Evolutionary conservation across 2,888 invertebrate species (phyloP).

Genomic region (Chromoteleia sp.): DNA sequence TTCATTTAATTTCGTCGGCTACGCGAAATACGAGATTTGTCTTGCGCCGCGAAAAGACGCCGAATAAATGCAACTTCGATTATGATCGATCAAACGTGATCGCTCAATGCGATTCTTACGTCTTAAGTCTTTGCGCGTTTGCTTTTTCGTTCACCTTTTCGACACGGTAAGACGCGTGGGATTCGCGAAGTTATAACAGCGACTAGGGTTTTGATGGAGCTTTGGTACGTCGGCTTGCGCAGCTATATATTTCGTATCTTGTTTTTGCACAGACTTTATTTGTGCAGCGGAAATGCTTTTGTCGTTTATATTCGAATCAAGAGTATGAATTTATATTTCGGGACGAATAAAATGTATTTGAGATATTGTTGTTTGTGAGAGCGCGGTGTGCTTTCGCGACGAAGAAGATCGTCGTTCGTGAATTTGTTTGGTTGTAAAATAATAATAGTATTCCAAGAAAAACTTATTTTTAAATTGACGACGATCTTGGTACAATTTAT

Average conservation of each 20-base stretch:
- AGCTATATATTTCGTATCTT: conserved; percentile 36
- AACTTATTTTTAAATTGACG: not conserved
- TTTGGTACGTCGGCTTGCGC: conserved; percentile 39
- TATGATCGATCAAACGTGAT: conserved; percentile 44
- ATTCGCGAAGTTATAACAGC: conserved; percentile 43
- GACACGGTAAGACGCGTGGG: conserved; percentile 24
- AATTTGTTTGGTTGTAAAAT: conserved; percentile 27
- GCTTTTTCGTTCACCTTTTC: conserved; percentile 5
- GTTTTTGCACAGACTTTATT: conserved; percentile 38
- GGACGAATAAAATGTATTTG: conserved; percentile 37
- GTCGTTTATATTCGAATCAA: conserved; percentile 51
- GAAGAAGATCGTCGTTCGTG: conserved; percentile 4
- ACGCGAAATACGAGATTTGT: conserved; percentile 42
- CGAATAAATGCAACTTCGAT: conserved; percentile 32
- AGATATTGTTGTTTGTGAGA: conserved; percentile 46
- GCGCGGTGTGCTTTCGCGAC: not conserved
- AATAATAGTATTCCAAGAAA: conserved; percentile 9
- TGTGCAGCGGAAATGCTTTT: conserved; percentile 39
- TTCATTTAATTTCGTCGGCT: conserved; percentile 53
- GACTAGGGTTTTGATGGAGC: conserved; percentile 40
- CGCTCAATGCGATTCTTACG: not conserved
- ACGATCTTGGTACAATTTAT: not conserved
- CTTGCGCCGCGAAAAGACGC: conserved; percentile 20
- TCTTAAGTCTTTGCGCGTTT: not conserved
- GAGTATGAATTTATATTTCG: conserved; percentile 45